Base-by-base conservation (phyloP, 2,797 vertebrate species). In the Fistularia commersonii region DNA sequence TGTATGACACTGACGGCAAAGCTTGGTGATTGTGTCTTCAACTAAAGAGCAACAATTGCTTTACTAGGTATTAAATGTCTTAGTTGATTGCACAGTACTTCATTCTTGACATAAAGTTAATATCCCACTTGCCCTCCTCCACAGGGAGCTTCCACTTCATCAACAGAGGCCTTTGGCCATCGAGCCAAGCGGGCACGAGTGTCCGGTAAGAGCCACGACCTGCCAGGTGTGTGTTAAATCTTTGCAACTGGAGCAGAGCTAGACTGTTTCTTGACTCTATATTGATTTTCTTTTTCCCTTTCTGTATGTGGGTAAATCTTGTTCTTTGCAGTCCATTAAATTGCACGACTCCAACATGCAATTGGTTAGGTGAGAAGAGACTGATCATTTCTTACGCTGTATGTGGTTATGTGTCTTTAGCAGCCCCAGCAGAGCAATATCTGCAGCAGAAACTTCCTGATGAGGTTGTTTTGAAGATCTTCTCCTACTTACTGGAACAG, bases 391-490 rank as follows among this genome's bases (percentile, higher is more conserved):
- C 57, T 76, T 53, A 64, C 13, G 41, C 36, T 66, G 23, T 61
- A 13, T 63, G 6, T 66, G 3, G 59, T 3, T 66, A 32, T 77
- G 31, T 77, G 15, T 69, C 47, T 78, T 83, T 79, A 97, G 95
- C 94, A 87, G 96, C 97, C 64, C 96, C 96, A 84, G 97, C 97
- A 81, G 97, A 99, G 84, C 97, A 99, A 3, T 99, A 99, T 86
- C 93, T 99, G 87, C 97, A 99, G 85, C 96, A 98, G 86, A 99
- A 99, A 84, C 87, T 99, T 74, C 97, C 97, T 76, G 97, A 99
- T 88, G 97, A 99, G 88, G 97, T 99, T 13, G 95, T 99, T 86
- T 86, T 99, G 78, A 98, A 99, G 92, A 98, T 99, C 80, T 98
- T 99, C 83, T 98, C 97, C 53, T 99, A 99, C 81, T 87, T 99